phyloP scores from a whole-genome alignment of 2,113 vertebrate species.

The Oncorhynchus keta region DNA sequence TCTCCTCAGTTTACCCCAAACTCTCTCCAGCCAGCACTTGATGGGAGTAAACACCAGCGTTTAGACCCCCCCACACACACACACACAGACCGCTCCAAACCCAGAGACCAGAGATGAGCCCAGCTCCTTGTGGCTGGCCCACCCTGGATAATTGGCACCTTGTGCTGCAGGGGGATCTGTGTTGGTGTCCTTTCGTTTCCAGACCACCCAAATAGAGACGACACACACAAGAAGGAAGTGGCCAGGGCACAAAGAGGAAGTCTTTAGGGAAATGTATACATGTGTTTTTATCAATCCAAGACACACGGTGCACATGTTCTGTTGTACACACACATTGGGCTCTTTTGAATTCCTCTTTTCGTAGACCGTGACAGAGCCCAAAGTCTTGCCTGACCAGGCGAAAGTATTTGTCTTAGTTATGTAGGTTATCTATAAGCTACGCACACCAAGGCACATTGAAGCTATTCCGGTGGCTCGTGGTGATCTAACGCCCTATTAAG shows the following conservation, averaged over 20 bases:
- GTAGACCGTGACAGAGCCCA: too few relatives aligned
- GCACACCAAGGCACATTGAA: too few relatives aligned
- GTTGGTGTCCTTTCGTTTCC: neutral
- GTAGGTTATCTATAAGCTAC: too few relatives aligned
- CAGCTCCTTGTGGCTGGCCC: conserved; percentile 8
- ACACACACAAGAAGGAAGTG: conserved; percentile 30
- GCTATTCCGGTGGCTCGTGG: too few relatives aligned
- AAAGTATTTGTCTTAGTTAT: too few relatives aligned
- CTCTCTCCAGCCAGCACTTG: conserved; percentile 8
- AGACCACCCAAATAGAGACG: conserved; percentile 58
- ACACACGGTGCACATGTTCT: too few relatives aligned
- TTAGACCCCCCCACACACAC: conserved; percentile 9
- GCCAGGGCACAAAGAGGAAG: conserved; percentile 29
- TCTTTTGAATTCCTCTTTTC: too few relatives aligned
- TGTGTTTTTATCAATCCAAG: too few relatives aligned
- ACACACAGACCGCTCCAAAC: neutral
- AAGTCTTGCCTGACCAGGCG: too few relatives aligned
- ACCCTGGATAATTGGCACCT: conserved; percentile 43
- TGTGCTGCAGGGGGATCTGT: conserved; percentile 19
- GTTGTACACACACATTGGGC: too few relatives aligned
- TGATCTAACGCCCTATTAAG: too few relatives aligned
- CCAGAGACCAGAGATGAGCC: conserved; percentile 31
- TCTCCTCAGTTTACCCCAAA: conserved; percentile 42
- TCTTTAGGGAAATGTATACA: neutral
- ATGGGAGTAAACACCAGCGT: conserved; percentile 34